Base-by-base conservation (phyloP, 2,113 vertebrate genomes). In the Sinocyclocheilus grahami region DNA sequence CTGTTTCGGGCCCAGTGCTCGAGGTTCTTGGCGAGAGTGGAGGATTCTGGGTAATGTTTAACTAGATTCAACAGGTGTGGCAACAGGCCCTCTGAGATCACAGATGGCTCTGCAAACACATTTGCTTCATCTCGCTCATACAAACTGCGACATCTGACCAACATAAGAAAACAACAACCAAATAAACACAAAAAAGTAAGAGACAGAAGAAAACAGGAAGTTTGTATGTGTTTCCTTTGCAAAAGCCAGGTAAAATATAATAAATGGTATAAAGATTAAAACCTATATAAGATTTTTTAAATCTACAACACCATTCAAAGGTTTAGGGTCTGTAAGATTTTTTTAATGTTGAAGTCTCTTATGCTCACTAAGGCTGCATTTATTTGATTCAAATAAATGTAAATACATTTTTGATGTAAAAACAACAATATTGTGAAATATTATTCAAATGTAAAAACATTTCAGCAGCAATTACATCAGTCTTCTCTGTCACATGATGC, bases 101-200 rank as follows among this genome's bases (percentile, higher is more conserved):
- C 65, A 0, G 93, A 93, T 0, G 96, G 95, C 88, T 98, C 97
- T 0, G 95, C 94, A 91, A 96, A 97, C 88, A 97, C 90, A 0
- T 97, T 97, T 65, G 93, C 94, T 18, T 96, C 95, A 0, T 98
- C 97, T 89, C 96, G 96, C 85, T 96, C 96, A 84, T 97, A 97
- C 76, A 97, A 91, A 82, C 90, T 95, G 88, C 86, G 7, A 2
- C 88, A 86, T 91, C 97, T 97, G 90, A 22, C 48, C n/a, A n/a
- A 82, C 55, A 90, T 46, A 39, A 39, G 39, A 84, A 33, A 46
- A 27, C 37, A 51, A 53, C 22, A 85, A 79, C 24, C 58, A 82
- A 48, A 4, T 30, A 16, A 11, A 37, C 22, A 37, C 39, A 39
- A 39, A 7, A 37, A 7, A 7, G 39, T 39, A 48, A 27, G 77